Percentiles rank a stretch among this genome's conserved stretches.
Evolutionary conservation across 2,797 vertebrate species (phyloP).

Genomic region (Psittacula derbiana): DNA sequence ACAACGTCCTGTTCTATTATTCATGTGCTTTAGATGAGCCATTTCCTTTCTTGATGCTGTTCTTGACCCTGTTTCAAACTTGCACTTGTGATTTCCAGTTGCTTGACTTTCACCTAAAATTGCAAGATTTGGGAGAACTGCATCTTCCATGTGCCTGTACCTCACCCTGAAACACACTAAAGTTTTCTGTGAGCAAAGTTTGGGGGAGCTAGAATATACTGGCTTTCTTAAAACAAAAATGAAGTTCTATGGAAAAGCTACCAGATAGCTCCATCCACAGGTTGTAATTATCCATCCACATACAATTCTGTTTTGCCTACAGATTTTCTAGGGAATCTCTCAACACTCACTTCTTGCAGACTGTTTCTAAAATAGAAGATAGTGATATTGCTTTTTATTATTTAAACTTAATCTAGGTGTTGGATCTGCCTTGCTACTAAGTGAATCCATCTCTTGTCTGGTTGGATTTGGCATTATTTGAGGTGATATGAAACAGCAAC

Average conservation of each 20-base stretch:
- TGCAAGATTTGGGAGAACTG: not conserved
- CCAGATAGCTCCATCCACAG: not conserved
- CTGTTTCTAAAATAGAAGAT: not conserved
- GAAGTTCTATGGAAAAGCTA: not conserved
- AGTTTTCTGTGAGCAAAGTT: not conserved
- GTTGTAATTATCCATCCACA: not conserved
- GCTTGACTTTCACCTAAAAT: not conserved
- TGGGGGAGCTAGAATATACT: not conserved
- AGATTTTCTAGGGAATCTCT: not conserved
- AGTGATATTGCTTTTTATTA: not conserved
- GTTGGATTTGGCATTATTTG: not conserved
- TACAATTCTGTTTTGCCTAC: not conserved
- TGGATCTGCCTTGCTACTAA: not conserved
- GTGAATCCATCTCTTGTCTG: not conserved
- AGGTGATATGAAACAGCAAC: not conserved
- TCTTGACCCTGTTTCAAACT: not conserved
- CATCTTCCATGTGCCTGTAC: not conserved
- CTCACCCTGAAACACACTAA: not conserved
- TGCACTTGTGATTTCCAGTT: not conserved
- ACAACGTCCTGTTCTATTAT: not conserved
- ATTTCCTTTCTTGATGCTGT: not conserved
- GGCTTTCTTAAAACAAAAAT: not conserved
- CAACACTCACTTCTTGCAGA: not conserved
- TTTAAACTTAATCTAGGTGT: fast-evolving
- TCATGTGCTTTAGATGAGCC: not conserved